phyloP scores from a whole-genome alignment of 2,888 invertebrate species.

The Steinernema carpocapsae region DNA sequence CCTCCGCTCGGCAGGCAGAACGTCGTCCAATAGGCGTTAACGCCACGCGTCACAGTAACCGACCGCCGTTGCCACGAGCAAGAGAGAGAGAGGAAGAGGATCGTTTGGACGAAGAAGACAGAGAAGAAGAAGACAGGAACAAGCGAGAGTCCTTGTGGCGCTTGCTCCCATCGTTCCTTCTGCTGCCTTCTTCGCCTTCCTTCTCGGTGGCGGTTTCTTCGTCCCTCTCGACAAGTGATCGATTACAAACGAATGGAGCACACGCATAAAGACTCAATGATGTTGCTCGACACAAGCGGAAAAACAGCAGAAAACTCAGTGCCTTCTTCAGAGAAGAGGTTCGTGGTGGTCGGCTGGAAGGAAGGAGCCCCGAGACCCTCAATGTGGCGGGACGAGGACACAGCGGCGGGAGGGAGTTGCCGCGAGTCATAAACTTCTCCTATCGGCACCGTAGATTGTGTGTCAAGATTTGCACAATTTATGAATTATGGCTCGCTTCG shows the following conservation, averaged over 20 bases:
- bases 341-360: too few relatives aligned
- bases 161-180: neutral
- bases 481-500: constrained; percentile 27
- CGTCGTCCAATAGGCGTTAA: constrained; percentile 13
- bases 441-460: constrained; percentile 29
- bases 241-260: constrained; percentile 26
- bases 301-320: neutral
- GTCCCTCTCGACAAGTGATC: constrained; percentile 14
- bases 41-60: constrained; percentile 31
- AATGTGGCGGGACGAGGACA: too few relatives aligned
- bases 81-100: too few relatives aligned
- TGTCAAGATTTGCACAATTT: constrained; percentile 29
- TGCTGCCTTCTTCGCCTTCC: neutral
- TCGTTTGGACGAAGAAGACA: neutral
- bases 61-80: neutral
- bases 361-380: too few relatives aligned
- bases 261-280: constrained; percentile 28
- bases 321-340: neutral
- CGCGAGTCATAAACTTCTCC: constrained; percentile 20
- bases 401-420: neutral
- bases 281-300: constrained; percentile 18
- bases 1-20: neutral
- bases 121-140: neutral
- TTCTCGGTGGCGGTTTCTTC: neutral
- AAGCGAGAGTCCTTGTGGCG: neutral